Percentiles rank a stretch among this genome's conserved stretches.
Evolutionary conservation across 2,797 vertebrate genomes (phyloP).

Genomic region (Eremophila alpestris): DNA sequence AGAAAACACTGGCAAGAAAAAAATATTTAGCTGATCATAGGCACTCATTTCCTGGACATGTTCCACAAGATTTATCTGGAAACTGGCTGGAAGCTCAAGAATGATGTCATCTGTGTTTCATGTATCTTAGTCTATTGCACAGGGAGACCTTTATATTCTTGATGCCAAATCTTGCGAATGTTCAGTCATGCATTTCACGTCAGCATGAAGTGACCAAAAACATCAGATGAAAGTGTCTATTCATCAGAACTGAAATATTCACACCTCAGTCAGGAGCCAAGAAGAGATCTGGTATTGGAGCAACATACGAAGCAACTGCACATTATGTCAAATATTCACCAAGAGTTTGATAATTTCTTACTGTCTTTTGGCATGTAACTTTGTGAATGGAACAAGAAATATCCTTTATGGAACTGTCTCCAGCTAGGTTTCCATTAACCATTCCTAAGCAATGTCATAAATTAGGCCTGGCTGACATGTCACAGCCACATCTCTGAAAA

Average conservation of each 20-base stretch:
- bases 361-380: neutral
- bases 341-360: neutral
- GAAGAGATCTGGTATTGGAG: neutral
- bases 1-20: neutral
- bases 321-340: neutral
- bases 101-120: neutral
- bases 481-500: neutral
- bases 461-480: neutral
- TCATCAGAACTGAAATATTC: constrained; percentile 9
- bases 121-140: neutral
- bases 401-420: neutral
- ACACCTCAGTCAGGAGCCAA: constrained; percentile 3
- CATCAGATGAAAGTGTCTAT: neutral
- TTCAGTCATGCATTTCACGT: neutral
- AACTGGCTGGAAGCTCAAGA: neutral
- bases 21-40: neutral
- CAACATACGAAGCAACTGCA: neutral
- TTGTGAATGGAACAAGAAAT: constrained; percentile 15
- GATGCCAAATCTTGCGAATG: neutral
- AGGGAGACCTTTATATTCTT: neutral
- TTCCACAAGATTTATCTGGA: constrained; percentile 14
- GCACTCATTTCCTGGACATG: neutral
- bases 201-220: neutral
- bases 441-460: neutral
- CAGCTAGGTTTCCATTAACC: neutral